Evolutionary conservation across 2,888 invertebrate genomes (phyloP), one percentile per base, ranked within the genome.

Genomic region (Smittia aterrima): DNA sequence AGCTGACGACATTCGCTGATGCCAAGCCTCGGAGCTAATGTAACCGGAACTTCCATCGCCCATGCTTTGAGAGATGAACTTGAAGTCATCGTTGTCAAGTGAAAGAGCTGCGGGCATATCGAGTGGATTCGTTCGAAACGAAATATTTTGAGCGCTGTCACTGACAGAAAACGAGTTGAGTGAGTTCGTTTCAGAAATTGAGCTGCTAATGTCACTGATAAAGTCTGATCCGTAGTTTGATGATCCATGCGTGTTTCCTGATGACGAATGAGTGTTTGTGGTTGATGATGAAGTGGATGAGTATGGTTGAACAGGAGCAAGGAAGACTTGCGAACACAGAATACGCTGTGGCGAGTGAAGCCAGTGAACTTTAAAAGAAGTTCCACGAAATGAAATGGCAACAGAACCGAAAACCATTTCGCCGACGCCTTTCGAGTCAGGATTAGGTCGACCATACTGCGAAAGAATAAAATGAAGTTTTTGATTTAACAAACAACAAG

Each of bases 391-490:
- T 77, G 92, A 92, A 91, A 96, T 92, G 1, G 94, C 93, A 70
- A 93, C 91, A 1, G 94, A 90, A 6, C 96, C 96, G 82, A 96
- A 96, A 78, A 95, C 90, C 92, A 96, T 93, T 86, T 96, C 96
- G 78, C 93, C 92, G 80, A 95, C 85, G 76, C 89, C 85, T 77
- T 87, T 87, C 75, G 90, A 88, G 81, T 95, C 95, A 77, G 84
- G 79, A 77, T 87, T 83, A 75, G 90, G 87, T 62, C 88, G 88
- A 79, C 86, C 87, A 80, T 88, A 89, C 90, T 90, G 81, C 18
- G 80, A 76, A 74, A 32, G 13, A 22, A 66, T 72, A 4, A 67
- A 40, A 38, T n/a, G 18, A 32, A 20, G 11, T 22, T 41, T 24
- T 64, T 22, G 20, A 20, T 64, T 64, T 18, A n/a, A 20, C 7